Evolutionary conservation across 2,113 vertebrate species (phyloP).

Genomic region (Prolemur simus): DNA sequence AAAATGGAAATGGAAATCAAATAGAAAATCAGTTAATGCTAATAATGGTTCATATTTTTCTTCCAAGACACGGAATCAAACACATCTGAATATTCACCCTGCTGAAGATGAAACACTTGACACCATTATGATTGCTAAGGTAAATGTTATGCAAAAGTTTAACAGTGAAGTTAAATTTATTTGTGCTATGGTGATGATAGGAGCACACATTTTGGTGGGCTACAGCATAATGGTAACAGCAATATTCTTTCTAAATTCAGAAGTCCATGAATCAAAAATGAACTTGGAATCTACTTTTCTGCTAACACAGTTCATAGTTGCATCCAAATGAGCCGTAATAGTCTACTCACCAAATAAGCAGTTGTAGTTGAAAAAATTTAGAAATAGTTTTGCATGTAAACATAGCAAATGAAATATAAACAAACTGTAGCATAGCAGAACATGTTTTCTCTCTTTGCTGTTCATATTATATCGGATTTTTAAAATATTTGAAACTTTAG

Average conservation of each 20-base stretch:
- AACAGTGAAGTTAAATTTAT: background rate
- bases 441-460: background rate
- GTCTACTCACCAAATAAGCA: background rate
- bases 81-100: background rate
- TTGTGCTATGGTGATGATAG: background rate
- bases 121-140: background rate
- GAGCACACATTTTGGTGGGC: background rate
- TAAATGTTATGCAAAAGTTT: background rate
- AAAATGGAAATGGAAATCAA: background rate
- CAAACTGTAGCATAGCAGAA: background rate
- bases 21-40: background rate
- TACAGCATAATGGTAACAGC: background rate
- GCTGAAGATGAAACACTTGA: background rate
- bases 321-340: background rate
- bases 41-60: background rate
- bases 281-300: background rate
- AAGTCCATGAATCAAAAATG: background rate
- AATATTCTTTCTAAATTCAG: background rate
- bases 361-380: background rate
- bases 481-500: background rate
- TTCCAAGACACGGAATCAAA: background rate
- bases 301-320: background rate
- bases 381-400: background rate
- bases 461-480: background rate
- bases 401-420: background rate